A percentile compares a stretch with the other conserved stretches of the same genome.
These are phyloP conservation scores for Oryzaephilus surinamensis DNA, from an alignment of 1,140 invertebrate genomes.

Conservation along the genomic window DNA sequence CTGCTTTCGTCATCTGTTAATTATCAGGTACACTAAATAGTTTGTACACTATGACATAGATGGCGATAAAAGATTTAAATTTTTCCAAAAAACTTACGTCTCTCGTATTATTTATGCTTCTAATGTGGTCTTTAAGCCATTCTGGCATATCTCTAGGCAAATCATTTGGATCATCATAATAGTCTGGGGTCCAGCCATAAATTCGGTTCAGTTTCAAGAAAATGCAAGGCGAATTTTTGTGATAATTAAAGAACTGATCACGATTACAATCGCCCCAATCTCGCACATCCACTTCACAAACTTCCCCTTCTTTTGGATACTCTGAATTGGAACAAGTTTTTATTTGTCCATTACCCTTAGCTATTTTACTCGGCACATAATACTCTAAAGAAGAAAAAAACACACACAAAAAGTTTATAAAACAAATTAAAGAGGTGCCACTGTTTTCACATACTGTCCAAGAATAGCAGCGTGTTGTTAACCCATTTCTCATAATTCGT, in stretches of 20 bases:
- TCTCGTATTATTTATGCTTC: conserved; percentile 30
- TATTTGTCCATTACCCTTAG: conserved; percentile 44
- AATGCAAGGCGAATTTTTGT: conserved; percentile 53
- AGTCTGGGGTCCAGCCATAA: conserved; percentile 34
- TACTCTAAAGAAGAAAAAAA: conserved; percentile 39
- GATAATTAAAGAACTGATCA: conserved; percentile 66
- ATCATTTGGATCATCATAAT: conserved; percentile 27
- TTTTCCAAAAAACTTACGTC: conserved; percentile 15
- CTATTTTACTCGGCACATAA: conserved; percentile 43
- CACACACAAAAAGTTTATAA: not conserved
- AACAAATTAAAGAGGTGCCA: no score
- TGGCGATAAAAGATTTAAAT: conserved; percentile 1
- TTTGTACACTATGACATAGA: no score
- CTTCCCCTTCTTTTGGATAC: conserved; percentile 42
- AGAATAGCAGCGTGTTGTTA: conserved; percentile 57
- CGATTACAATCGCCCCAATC: conserved; percentile 56
- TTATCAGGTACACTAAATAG: no score
- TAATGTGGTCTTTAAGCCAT: conserved; percentile 50
- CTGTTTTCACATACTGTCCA: conserved; percentile 54
- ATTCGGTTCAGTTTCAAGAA: conserved; percentile 55
- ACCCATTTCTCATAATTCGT: conserved; percentile 74
- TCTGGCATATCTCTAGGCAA: conserved; percentile 37
- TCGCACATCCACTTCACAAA: conserved; percentile 50
- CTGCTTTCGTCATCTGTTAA: not conserved
- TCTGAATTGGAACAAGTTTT: conserved; percentile 47